Evolutionary conservation across 1,140 invertebrate species (phyloP), one percentile per base, ranked within the genome.

Genomic region (Atta texana): DNA sequence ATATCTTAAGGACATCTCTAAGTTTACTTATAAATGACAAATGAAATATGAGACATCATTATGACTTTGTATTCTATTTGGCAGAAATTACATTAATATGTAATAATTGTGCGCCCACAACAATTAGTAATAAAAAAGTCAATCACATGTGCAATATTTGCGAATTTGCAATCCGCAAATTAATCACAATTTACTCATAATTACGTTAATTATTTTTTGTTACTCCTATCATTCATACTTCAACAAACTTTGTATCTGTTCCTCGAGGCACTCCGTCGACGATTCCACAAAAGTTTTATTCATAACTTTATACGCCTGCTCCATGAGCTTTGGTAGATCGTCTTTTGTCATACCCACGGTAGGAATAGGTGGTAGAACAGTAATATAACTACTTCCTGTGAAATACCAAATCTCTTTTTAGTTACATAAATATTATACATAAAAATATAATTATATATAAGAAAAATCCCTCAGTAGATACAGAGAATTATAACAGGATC

Each of bases 331-430:
- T 1, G 95, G 94, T 77, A 98, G 95, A 91, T 97, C 95, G 0
- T 97, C 96, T 91, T 96, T 97, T 0, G 94, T 96, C 59, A 97
- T 91, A 53, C 96, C 96, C 68, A 96, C 94, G 0, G 97, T 97
- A 64, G 96, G 92, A 88, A 98, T 97, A 61, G 96, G 93, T 0
- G 97, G 97, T 87, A 98, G 93, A 93, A 98, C 97, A 51, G 96
- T 96, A 44, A 98, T 97, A 16, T 96, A 96, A 88, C 96, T 96
- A 59, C 96, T 95, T 74, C 97, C 97, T 96, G 16, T 16, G 44
- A 66, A 82, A 80, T 55, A 69, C 16, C 57, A 64, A 63, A n/a
- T 72, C 10, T 24, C 3, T 21, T 55, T 39, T 63, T 49, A 64
- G 24, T 10, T 44, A 44, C 10, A 44, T 44, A 39, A 39, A 0